Evolutionary conservation across 2,797 vertebrate genomes (phyloP), one percentile per base, ranked within the genome.

Genomic region (Xiphophorus birchmanni): DNA sequence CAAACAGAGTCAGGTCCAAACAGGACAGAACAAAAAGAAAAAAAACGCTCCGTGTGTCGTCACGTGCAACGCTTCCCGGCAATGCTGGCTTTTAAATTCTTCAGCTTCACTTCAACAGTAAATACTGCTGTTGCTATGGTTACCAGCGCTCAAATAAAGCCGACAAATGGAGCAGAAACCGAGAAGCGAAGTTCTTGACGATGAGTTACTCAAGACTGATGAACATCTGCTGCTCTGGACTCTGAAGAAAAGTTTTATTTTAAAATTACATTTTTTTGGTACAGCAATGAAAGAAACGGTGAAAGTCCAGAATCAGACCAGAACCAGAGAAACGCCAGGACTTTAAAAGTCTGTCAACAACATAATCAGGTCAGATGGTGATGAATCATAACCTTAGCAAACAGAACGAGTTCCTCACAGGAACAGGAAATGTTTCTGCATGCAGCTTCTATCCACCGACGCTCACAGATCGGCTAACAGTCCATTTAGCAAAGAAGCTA

Each of bases 1-100:
- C 78, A 81, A 77, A 75, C 74, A 71, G 40, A 32, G 67, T n/a
- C 40, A 2, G 67, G 23, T n/a, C 67, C 67, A 44, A 71, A 69
- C 67, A 69, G 40, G 40, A 71, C 67, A 54, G 23, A 54, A 54
- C 65, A 71, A 23, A 26, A 26, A 42, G 32, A 32, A 40, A 44
- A 12, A 11, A 71, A 71, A 6, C 1, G 1, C 63, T 37, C 63
- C 0, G 10, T 13, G 63, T 47, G 26, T 47, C 42, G n/a, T 73
- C 72, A 44, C 3, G 12, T 42, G 52, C 4, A 5, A 26, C 7
- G 29, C 18, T 48, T 73, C 72, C 72, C 17, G n/a, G 44, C 44
- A 48, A 73, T 42, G 40, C 23, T 44, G 26, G 1, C n/a, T 40
- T 32, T 45, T 47, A 23, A 32, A 52, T 32, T 13, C 40, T 44